phyloP scores from a whole-genome alignment of 2,888 invertebrate species.

The Elmis aenea region DNA sequence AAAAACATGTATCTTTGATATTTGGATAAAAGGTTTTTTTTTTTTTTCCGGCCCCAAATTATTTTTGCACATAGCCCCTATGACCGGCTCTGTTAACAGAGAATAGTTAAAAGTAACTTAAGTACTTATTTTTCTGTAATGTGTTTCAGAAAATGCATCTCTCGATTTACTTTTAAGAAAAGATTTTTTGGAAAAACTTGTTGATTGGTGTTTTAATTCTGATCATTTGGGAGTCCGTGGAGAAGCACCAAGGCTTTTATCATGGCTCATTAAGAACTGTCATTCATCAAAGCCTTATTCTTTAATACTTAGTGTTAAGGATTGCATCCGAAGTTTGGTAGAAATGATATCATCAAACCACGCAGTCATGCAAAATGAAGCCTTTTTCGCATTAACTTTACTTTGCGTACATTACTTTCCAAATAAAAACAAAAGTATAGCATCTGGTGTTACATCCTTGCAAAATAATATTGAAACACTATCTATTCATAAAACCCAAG shows the following conservation, averaged over 20 bases:
- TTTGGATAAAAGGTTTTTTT: too few species aligned
- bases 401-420: slow-evolving; percentile 46
- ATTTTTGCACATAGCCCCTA: too few species aligned
- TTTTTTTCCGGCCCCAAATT: too few species aligned
- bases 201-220: slow-evolving; percentile 71
- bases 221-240: slow-evolving; percentile 82
- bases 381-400: slow-evolving; percentile 67
- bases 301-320: slow-evolving; percentile 53
- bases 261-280: slow-evolving; percentile 73
- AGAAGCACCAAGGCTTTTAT: slow-evolving; percentile 71
- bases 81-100: too few species aligned
- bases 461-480: too few species aligned
- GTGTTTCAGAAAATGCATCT: slow-evolving; percentile 68
- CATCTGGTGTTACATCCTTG: neutral
- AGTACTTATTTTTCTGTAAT: too few species aligned
- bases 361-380: slow-evolving; percentile 83
- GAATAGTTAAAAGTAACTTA: too few species aligned
- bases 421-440: slow-evolving; percentile 6
- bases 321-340: slow-evolving; percentile 69
- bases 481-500: slow-evolving; percentile 4
- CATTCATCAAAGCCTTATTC: slow-evolving; percentile 44
- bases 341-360: slow-evolving; percentile 81
- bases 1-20: too few species aligned
- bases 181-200: slow-evolving; percentile 61
- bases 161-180: slow-evolving; percentile 57